Evolutionary conservation across 1,140 invertebrate species (phyloP).

Genomic region (Lethocerus indicus): DNA sequence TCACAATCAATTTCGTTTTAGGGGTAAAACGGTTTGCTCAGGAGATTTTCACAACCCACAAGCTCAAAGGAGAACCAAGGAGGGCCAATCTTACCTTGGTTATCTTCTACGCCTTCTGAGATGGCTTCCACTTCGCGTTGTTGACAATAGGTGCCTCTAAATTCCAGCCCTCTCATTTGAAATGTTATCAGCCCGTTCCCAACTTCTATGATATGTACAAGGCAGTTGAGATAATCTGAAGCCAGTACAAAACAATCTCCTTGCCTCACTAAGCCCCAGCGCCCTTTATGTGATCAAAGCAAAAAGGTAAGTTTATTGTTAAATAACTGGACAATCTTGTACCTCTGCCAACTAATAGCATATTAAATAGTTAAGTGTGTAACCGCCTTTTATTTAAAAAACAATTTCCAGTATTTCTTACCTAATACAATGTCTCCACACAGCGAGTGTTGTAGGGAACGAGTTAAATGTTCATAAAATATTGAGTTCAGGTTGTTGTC

Average conservation of each 20-base stretch:
- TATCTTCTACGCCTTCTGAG: constrained; percentile 89
- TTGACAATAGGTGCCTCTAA: constrained; percentile 97
- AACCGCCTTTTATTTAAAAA: not conserved
- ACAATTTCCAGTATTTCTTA: constrained; percentile 17
- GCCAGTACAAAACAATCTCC: constrained; percentile 96
- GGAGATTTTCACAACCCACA: too few relatives aligned
- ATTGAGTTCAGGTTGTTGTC: constrained; percentile 99
- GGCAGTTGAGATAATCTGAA: constrained; percentile 92
- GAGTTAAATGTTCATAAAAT: constrained; percentile 96
- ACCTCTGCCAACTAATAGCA: not conserved
- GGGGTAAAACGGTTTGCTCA: too few relatives aligned
- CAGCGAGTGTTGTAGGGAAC: constrained; percentile 88
- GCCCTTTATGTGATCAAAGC: constrained; percentile 21
- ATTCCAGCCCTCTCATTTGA: constrained; percentile 93
- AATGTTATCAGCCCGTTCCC: constrained; percentile 98
- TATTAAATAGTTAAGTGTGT: not conserved
- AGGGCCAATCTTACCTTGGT: constrained; percentile 54
- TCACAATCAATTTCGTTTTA: not conserved
- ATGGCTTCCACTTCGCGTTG: constrained; percentile 95
- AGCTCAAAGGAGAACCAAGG: too few relatives aligned
- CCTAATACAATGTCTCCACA: constrained; percentile 88
- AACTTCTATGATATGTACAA: constrained; percentile 94
- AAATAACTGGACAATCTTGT: not conserved
- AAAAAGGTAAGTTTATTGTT: not conserved
- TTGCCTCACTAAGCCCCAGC: constrained; percentile 82